Conservation (phyloP, 2,888 invertebrate species). For the Ditylenchus weischeri region DNA sequence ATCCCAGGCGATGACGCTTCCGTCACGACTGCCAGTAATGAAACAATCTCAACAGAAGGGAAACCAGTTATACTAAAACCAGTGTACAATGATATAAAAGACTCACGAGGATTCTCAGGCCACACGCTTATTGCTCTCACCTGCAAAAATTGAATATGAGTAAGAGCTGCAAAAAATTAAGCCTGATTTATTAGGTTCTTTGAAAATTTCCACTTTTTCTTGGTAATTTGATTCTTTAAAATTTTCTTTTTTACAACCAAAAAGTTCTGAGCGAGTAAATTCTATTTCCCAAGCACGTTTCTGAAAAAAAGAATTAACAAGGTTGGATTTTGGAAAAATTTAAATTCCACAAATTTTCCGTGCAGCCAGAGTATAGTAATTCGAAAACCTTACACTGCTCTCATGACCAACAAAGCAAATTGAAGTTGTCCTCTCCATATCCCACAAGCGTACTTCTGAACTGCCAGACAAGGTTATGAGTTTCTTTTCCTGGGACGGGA, state of each 20-base stretch:
- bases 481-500: slow-evolving; percentile 13
- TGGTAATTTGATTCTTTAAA: no score
- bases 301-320: no score
- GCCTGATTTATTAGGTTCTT: no score
- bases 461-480: slow-evolving; percentile 22
- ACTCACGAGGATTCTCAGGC: slow-evolving; percentile 23
- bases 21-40: slow-evolving; percentile 85
- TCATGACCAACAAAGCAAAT: slow-evolving; percentile 18
- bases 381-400: slow-evolving; percentile 10
- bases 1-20: slow-evolving; percentile 86
- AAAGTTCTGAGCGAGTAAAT: no score
- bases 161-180: no score
- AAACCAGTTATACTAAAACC: background rate
- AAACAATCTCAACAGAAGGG: slow-evolving; percentile 57
- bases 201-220: no score
- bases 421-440: slow-evolving; percentile 8
- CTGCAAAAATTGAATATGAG: no score
- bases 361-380: no score
- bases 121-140: slow-evolving; percentile 16
- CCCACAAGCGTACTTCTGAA: slow-evolving; percentile 15
- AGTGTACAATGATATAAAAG: background rate
- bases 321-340: no score
- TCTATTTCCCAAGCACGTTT: no score
- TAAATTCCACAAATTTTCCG: no score
- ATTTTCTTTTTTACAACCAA: no score